These are phyloP conservation scores for Stichodactyla mertensii DNA, from an alignment of 64 coral and sea anemone genomes.

Conservation along the genomic window DNA sequence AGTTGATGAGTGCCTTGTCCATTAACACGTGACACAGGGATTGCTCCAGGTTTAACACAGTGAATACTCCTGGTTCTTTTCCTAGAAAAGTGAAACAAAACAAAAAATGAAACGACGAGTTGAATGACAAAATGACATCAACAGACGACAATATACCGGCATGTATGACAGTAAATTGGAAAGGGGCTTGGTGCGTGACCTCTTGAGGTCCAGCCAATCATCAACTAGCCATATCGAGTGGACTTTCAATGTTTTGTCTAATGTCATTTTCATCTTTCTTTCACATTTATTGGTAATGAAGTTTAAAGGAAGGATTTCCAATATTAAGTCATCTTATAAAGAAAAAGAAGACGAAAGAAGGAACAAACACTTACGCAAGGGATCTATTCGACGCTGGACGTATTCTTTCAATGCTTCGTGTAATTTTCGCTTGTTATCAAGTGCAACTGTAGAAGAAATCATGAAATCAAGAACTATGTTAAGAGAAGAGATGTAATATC, in stretches of 20 bases:
- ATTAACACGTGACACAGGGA: slow-evolving; percentile 85
- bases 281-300: no score
- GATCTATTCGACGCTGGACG: not conserved
- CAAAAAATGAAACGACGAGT: not conserved
- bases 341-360: not conserved
- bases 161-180: no score
- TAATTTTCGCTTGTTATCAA: slow-evolving; percentile 3
- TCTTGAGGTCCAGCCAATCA: no score
- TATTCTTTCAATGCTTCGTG: slow-evolving; percentile 4
- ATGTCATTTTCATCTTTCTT: no score
- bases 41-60: slow-evolving; percentile 61
- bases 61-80: slow-evolving; percentile 1
- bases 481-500: no score
- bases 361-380: not conserved
- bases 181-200: no score
- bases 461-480: not conserved
- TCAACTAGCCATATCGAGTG: no score
- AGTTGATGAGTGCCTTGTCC: slow-evolving; percentile 91
- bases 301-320: not conserved
- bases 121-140: not conserved
- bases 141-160: no score
- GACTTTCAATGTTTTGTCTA: no score
- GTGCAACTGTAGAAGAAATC: not conserved
- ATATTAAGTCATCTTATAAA: not conserved
- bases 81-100: not conserved